phyloP scores from a whole-genome alignment of 2,888 invertebrate species.

The Ditylenchus weischeri region DNA sequence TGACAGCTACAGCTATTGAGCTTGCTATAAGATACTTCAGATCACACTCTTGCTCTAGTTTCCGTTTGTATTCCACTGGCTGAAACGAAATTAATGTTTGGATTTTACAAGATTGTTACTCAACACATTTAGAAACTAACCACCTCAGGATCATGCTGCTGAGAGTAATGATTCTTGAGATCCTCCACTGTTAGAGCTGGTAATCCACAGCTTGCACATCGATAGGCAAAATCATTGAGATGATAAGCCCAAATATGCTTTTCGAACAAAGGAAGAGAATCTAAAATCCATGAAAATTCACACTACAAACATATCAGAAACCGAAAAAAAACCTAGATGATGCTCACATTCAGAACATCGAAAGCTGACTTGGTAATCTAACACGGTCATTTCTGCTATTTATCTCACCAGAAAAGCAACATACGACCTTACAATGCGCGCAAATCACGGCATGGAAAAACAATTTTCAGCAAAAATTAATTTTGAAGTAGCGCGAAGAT shows the following conservation, averaged over 20 bases:
- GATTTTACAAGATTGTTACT: background rate
- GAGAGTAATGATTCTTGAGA: constrained; percentile 16
- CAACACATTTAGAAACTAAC: background rate
- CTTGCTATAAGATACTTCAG: constrained; percentile 40
- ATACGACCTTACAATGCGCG: too few species aligned
- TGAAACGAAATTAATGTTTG: background rate
- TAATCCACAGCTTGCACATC: constrained; percentile 19
- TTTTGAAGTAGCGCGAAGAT: too few species aligned
- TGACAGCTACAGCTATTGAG: constrained; percentile 38
- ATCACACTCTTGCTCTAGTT: constrained; percentile 37
- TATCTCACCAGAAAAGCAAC: background rate
- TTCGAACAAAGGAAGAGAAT: constrained; percentile 9
- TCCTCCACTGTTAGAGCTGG: constrained; percentile 4
- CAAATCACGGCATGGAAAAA: too few species aligned
- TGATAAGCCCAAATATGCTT: constrained; percentile 19
- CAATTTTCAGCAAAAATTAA: too few species aligned
- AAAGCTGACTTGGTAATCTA: constrained; percentile 1
- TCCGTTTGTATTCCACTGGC: constrained; percentile 39
- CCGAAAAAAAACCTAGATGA: constrained; percentile 1
- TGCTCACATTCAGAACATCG: constrained; percentile 6
- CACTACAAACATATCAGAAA: background rate
- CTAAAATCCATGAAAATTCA: constrained; percentile 6
- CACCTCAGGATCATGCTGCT: constrained; percentile 6
- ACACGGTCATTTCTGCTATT: background rate
- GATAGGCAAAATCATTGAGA: constrained; percentile 18